Evolutionary conservation across 2,113 vertebrate species (phyloP), one percentile per base, ranked within the genome.

Genomic region (Bagarius yarrelli): DNA sequence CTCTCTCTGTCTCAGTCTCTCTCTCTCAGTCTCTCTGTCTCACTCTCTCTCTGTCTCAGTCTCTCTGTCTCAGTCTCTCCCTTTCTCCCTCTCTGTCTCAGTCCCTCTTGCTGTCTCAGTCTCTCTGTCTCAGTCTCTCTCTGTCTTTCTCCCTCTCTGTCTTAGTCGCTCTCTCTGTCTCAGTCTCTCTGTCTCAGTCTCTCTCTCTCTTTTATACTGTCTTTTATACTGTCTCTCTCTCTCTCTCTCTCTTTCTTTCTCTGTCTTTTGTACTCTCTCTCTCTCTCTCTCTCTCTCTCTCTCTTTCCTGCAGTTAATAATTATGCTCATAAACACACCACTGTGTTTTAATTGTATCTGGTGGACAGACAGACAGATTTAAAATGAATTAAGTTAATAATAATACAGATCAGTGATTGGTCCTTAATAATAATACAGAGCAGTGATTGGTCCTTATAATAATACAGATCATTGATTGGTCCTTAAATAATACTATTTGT

Each of bases 1-100:
- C 52, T 85, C 77, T 47, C 63, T 85, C 61, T 83, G 30, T 82
- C 63, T 56, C 34, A 47, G 55, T 60, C 23, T 12, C 52, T 74
- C 23, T 66, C 9, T 59, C 83, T 85, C 67, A 83, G 16, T 61
- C 3, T 47, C 75, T 64, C 6, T 67, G 55, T 78, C 34, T 19
- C 36, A 74, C 2, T 67, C 44, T 30, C 12, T 36, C 32, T 81
- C 75, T 61, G 8, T 30, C 18, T 25, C 67, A 19, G 27, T 32
- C 34, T 44, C 19, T 18, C 5, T 44, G 13, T 50, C 1, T 23
- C 4, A 73, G 8, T 30, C 1, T 63, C 36, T 44, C 9, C 21
- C 23, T 44, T 9, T 59, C 12, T 59, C 8, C 11, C 44, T 47
- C 6, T 47, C 44, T 47, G 5, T 47, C 44, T 47, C 44, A 47